These are phyloP conservation scores for Pseudeuparius sepicola DNA, from an alignment of 2,888 invertebrate species.

Conservation along the genomic window DNA sequence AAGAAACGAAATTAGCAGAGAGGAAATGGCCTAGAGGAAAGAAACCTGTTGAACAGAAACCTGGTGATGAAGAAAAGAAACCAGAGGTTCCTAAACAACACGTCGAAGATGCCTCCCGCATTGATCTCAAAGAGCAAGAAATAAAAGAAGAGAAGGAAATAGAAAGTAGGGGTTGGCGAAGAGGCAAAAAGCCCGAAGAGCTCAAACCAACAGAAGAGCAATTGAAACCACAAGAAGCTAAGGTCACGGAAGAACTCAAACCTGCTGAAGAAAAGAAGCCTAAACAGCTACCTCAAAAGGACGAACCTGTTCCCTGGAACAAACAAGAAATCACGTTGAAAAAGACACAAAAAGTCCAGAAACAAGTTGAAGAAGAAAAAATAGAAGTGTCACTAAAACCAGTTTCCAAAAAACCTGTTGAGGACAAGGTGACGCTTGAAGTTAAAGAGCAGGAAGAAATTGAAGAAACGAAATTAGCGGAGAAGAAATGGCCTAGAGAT, in stretches of 20 bases:
- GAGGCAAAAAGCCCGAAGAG: slow-evolving; percentile 8
- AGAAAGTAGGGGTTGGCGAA: slow-evolving; percentile 11
- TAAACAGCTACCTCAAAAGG: slow-evolving; percentile 15
- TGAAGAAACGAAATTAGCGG: slow-evolving; percentile 6
- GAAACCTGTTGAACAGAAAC: slow-evolving; percentile 25
- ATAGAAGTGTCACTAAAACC: slow-evolving; percentile 25
- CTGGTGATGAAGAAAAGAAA: too few species aligned
- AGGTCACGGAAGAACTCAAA: too few species aligned
- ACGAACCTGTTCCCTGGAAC: slow-evolving; percentile 43
- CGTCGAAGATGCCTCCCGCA: slow-evolving; percentile 16
- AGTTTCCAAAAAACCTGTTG: slow-evolving; percentile 6
- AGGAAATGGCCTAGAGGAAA: slow-evolving; percentile 32
- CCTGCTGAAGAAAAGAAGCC: slow-evolving; percentile 13
- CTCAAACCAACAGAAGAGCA: too few species aligned
- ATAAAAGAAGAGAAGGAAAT: slow-evolving; percentile 15
- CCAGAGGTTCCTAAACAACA: slow-evolving; percentile 25
- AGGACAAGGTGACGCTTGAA: slow-evolving; percentile 13
- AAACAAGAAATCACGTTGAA: slow-evolving; percentile 50
- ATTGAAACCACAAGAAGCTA: too few species aligned
- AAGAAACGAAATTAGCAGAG: slow-evolving; percentile 22
- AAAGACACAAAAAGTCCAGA: slow-evolving; percentile 34
- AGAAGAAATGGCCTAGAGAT: slow-evolving; percentile 8
- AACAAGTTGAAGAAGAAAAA: slow-evolving; percentile 32
- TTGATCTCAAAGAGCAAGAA: slow-evolving; percentile 17
- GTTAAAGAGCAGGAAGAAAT: slow-evolving; percentile 26